These are phyloP conservation scores for Mesorhabditis sp. DNA, from an alignment of 2,888 invertebrate genomes.

Conservation along the genomic window DNA sequence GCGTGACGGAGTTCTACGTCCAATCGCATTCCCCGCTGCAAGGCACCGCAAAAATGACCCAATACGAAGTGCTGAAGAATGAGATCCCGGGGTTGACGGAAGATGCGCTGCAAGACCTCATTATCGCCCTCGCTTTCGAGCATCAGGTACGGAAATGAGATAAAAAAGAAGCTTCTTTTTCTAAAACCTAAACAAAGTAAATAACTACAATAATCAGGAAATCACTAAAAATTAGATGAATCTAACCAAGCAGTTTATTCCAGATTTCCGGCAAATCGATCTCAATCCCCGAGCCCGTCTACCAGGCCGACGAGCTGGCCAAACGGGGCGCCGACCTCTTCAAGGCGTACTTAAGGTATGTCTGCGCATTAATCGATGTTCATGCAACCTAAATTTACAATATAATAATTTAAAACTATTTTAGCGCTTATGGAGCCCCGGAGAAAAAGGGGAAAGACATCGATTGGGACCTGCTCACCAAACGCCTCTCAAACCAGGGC, in stretches of 20 bases:
- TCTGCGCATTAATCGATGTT: background rate
- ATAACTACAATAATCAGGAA: background rate
- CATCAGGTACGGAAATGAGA: conserved; percentile 11
- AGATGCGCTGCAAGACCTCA: conserved; percentile 26
- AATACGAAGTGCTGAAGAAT: conserved; percentile 24
- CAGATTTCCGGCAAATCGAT: conserved; percentile 13
- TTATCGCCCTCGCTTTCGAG: conserved; percentile 15
- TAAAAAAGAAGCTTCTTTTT: background rate
- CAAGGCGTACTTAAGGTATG: background rate
- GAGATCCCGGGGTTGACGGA: conserved; percentile 17
- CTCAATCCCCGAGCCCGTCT: conserved; percentile 30
- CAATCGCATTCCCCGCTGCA: conserved; percentile 33
- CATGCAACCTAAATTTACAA: background rate
- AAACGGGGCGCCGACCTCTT: conserved; percentile 22
- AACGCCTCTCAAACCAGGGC: background rate
- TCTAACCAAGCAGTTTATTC: background rate
- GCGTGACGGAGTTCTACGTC: conserved; percentile 33
- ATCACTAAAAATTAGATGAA: background rate
- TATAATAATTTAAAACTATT: background rate
- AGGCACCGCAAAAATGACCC: conserved; percentile 28
- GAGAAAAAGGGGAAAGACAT: background rate
- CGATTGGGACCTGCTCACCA: background rate
- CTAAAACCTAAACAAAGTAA: background rate
- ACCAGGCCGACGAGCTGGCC: conserved; percentile 30
- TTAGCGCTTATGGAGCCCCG: background rate